A percentile compares a stretch with the other conserved stretches of the same genome.
phyloP scores from a whole-genome alignment of 2,797 vertebrate genomes.

The Halcyon smyrnensis region DNA sequence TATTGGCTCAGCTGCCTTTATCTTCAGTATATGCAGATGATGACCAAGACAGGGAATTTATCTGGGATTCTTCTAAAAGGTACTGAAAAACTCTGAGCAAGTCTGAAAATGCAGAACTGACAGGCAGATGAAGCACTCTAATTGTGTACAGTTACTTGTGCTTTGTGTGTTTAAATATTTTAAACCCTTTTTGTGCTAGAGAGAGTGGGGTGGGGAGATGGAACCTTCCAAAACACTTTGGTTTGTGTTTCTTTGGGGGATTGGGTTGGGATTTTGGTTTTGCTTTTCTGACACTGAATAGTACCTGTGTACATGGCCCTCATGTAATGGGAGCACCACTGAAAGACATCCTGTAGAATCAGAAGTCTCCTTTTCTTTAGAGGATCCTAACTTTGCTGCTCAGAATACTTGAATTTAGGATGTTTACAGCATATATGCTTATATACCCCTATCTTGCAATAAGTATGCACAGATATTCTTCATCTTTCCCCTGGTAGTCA shows the following conservation, averaged over 20 bases:
- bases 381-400: not conserved
- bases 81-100: conserved; percentile 32
- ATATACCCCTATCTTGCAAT: not conserved
- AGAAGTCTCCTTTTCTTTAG: not conserved
- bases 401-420: not conserved
- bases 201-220: not conserved
- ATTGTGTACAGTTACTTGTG: not conserved
- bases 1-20: conserved; percentile 91
- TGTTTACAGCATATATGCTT: not conserved
- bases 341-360: not conserved
- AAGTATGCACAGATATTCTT: not conserved
- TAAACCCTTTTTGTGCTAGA: not conserved
- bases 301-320: not conserved
- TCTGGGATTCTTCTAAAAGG: conserved; percentile 85
- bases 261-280: not conserved
- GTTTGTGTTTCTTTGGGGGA: not conserved
- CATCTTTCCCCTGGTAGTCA: not conserved
- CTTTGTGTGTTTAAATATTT: not conserved
- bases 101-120: not conserved
- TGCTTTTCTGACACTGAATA: not conserved
- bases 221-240: not conserved
- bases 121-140: not conserved
- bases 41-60: conserved; percentile 78
- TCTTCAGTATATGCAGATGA: conserved; percentile 83
- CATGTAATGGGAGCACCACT: not conserved